These are phyloP conservation scores for Acrocephalus scirpaceus DNA, from an alignment of 2,797 vertebrate species.

Conservation along the genomic window DNA sequence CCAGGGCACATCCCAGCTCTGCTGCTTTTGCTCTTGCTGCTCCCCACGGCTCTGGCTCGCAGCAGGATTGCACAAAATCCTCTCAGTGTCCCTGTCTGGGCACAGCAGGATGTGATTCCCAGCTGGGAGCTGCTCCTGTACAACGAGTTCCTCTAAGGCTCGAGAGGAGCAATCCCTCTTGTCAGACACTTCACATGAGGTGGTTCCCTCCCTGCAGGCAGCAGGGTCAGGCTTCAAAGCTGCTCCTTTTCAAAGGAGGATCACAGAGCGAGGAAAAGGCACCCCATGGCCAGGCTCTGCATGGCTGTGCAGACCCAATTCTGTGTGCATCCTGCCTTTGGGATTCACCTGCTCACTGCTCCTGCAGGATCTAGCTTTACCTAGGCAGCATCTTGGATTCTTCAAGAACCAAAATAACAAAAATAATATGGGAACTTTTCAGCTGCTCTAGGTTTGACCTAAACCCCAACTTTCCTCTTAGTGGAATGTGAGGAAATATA, in stretches of 20 bases:
- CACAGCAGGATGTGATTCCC: background rate
- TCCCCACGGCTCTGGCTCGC: fast-evolving
- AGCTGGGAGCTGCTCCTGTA: background rate
- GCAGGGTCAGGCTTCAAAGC: background rate
- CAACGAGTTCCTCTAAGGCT: background rate
- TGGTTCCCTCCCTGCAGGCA: background rate
- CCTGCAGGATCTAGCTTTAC: background rate
- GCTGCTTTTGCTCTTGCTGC: background rate
- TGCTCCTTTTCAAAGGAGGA: background rate
- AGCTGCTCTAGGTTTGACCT: background rate
- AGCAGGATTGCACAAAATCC: background rate
- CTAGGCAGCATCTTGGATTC: too few species aligned
- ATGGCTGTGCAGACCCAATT: too few species aligned
- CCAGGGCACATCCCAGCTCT: background rate
- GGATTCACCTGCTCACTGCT: background rate
- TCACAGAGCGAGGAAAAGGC: background rate
- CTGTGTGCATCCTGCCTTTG: background rate
- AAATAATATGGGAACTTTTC: background rate
- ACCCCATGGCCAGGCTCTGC: background rate
- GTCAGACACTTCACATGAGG: background rate
- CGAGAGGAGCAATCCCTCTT: background rate
- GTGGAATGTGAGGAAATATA: background rate
- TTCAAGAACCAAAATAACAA: background rate
- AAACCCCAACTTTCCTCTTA: background rate
- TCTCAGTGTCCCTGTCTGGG: fast-evolving